Base-by-base conservation (phyloP, 2,113 vertebrate species). In the Vireo altiloquus region DNA sequence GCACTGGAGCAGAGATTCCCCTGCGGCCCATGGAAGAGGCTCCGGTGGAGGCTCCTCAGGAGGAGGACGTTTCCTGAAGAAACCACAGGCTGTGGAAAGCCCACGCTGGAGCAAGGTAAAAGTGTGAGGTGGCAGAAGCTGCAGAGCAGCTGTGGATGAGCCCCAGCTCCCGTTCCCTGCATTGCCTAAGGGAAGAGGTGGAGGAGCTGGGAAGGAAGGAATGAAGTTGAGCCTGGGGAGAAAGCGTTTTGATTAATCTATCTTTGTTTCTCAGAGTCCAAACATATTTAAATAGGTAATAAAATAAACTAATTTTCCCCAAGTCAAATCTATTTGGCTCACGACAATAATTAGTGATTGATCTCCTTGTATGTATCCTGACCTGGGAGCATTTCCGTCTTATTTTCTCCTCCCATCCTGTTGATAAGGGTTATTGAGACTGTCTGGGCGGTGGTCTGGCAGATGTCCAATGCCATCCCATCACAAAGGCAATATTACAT, bases 1-100 rank as follows among this genome's bases (percentile, higher is more conserved):
- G 40, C 3, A 2, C 6, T 0, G 0, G 8, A 56, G 46, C 13
- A 64, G 18, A 37, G 13, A 23, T 79, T 74, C 25, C 12, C 11
- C 15, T 39, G 8, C 0, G 2, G 17, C 17, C 9, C 7, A 2
- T 54, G 39, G 31, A 33, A 25, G 20, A 64, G n/a, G 39, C 10
- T 6, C 6, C 1, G 1, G 7, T 22, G 28, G 47, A 13, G 44
- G 13, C 50, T n/a, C n/a, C n/a, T n/a, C n/a, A n/a, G 8, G 7
- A 30, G 33, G 22, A 46, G 13, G 10, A 25, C 37, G 5, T 47
- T 74, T 40, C 35, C 35, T 10, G 15, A n/a, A 60, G 19, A 69
- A 79, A 39, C 10, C 4, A 4, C 7, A 46, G 28, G 13, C 40
- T 3, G 1, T 39, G 39, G 21, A 35, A 35, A 59, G 40, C 10